Base-by-base conservation (phyloP, 1,140 invertebrate genomes). In the Drosophila funebris region DNA sequence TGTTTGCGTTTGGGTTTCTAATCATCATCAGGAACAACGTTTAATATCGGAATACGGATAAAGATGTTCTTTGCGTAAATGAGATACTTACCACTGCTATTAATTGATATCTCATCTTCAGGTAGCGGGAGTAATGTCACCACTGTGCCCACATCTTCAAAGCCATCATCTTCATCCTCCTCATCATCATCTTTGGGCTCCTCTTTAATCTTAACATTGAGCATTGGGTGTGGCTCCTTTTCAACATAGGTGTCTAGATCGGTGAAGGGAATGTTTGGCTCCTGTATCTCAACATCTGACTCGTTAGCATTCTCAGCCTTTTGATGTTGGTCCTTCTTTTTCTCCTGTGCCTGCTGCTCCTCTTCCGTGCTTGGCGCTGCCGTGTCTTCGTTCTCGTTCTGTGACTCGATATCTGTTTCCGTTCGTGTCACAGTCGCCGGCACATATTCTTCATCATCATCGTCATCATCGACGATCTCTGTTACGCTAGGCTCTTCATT, bases 91-190 rank as follows among this genome's bases (percentile, higher is more conserved):
- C 90, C 90, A 79, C 85, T 91, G 31, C 82, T 91, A 20, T 90
- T 68, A 24, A 91, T 91, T 8, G 84, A 91, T 57, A 91, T 91
- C 60, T 90, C 84, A 54, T 91, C 88, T 48, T 87, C 80, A 16
- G 87, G 79, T 11, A 78, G 37, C 0, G 82, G 83, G n/a, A 78
- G 52, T 13, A 83, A 53, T 4, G 78, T 58, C 4, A 91, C 79
- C 20, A 87, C 88, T 0, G 90, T 91, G 41, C 91, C 90, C 24
- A 93, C 93, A 73, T 94, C 93, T 2, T 94, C 93, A 8, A 93
- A 93, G 60, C 93, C 92, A 79, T 92, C 92, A 73, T 94, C 93
- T n/a, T 93, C 93, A n/a, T 91, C 83, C 6, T 90, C 90, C 29
- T 92, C 91, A 18, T 92, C 90, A 14, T 92, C 90, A 24, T 88